Evolutionary conservation across 2,888 invertebrate species (phyloP), one percentile per base, ranked within the genome.

Genomic region (Athalia circularis): DNA sequence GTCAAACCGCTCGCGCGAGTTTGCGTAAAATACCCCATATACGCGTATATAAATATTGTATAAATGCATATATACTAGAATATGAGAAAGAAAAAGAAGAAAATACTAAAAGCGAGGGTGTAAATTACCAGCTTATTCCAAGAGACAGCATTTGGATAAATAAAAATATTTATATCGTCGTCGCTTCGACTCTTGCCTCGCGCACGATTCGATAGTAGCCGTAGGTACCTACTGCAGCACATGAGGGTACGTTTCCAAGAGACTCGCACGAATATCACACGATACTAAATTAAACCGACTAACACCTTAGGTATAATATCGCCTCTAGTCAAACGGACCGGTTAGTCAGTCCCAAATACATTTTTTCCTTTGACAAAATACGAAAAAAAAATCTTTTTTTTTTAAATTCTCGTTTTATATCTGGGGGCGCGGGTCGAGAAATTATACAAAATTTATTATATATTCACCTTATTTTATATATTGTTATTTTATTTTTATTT

Each of bases 121-220:
- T 88, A 88, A 88, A 88, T 88, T 86, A 88, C 84, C 86, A 84
- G 86, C 87, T 88, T 88, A 88, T 86, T 85, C 85, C 84, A 84
- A 83, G 86, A 83, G 81, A 80, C 81, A 82, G 81, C 83, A 80
- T 82, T 77, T 84, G 83, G 82, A 87, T 87, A 86, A 87, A 88
- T 87, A 87, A 88, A 87, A 88, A 88, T 87, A 87, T 88, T 87
- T 88, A 85, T 86, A 87, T 86, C 84, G 83, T 82, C 83, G 80
- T 85, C 84, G 75, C 8, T 45, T 64, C 62, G 86, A 59, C 13
- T 68, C 13, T 50, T 52, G 11, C 29, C 29, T n/a, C 9, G 15
- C 29, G 52, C 29, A 29, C 29, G 29, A 29, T 29, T 29, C 29
- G 29, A 29, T 29, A 29, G 29, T 29, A 29, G 29, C 29, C 29